Evolutionary conservation across 37 sponge, comb jelly and placozoan species (phyloP).

Genomic region (Eunapius fragilis): DNA sequence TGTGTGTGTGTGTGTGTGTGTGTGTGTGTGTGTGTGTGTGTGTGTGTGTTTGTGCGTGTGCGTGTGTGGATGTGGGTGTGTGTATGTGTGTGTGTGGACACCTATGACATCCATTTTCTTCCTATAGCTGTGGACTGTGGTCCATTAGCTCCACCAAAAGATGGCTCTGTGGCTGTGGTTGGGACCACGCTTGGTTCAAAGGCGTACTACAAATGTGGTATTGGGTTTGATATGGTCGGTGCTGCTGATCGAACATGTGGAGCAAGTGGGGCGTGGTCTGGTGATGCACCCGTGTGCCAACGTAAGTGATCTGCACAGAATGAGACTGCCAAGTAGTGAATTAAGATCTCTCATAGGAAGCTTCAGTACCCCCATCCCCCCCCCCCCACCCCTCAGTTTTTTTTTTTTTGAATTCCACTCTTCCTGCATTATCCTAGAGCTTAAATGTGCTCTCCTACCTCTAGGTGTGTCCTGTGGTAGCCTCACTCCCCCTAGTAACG

Average conservation of each 20-base stretch:
- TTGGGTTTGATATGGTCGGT: conserved; percentile 43
- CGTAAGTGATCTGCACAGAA: conserved; percentile 8
- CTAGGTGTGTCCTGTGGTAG: conserved; percentile 19
- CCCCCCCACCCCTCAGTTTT: too few relatives aligned
- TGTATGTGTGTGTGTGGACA: conserved; percentile 10
- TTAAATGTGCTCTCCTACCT: background rate
- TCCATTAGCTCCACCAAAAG: background rate
- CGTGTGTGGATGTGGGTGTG: conserved; percentile 31
- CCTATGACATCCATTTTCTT: background rate
- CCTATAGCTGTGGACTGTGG: conserved; percentile 38
- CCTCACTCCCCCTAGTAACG: conserved; percentile 18
- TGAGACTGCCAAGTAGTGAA: background rate
- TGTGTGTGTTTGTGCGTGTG: conserved; percentile 32
- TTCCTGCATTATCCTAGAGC: too few relatives aligned
- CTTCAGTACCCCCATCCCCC: too few relatives aligned
- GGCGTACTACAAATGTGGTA: conserved; percentile 41
- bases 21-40: background rate
- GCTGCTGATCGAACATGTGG: conserved; percentile 23
- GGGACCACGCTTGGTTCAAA: background rate
- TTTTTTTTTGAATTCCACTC: too few relatives aligned
- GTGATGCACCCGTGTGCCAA: conserved; percentile 36
- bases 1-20: background rate
- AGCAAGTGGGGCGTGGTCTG: conserved; percentile 55
- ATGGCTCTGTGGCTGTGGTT: conserved; percentile 29
- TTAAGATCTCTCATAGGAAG: too few relatives aligned